A percentile compares a stretch with the other conserved stretches of the same genome.
These are phyloP conservation scores for Ctenosaura bakeri DNA, from an alignment of 2,797 vertebrate genomes.

Conservation along the genomic window DNA sequence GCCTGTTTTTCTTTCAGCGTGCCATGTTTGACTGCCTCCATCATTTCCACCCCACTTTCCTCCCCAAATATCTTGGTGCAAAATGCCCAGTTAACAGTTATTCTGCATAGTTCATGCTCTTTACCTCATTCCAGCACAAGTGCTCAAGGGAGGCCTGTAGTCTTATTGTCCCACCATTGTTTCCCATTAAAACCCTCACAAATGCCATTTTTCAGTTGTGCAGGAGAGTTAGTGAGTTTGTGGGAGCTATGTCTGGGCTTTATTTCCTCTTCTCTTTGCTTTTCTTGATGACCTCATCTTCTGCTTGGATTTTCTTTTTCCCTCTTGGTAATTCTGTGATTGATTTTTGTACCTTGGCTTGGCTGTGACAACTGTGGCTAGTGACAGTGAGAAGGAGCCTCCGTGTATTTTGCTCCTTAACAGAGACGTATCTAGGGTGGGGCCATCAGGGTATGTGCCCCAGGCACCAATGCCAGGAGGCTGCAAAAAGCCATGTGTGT, in stretches of 20 bases:
- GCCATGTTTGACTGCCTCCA: background rate
- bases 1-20: constrained; percentile 17
- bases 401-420: background rate
- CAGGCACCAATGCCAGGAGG: no score
- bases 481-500: no score
- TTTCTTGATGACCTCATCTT: background rate
- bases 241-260: background rate
- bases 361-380: background rate
- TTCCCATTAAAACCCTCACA: background rate
- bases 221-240: no score
- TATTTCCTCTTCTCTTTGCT: background rate
- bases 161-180: background rate
- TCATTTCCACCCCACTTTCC: background rate
- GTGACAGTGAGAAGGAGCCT: no score
- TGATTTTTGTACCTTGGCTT: background rate
- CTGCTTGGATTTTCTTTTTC: background rate
- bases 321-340: background rate
- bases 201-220: background rate
- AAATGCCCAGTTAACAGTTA: background rate
- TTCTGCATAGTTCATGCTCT: background rate
- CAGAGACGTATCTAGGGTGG: no score
- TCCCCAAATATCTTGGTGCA: background rate
- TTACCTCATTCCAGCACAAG: background rate
- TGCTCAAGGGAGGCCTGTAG: background rate
- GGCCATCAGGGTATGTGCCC: no score